Evolutionary conservation across 2,113 vertebrate genomes (phyloP).

Genomic region (Bagarius yarrelli): DNA sequence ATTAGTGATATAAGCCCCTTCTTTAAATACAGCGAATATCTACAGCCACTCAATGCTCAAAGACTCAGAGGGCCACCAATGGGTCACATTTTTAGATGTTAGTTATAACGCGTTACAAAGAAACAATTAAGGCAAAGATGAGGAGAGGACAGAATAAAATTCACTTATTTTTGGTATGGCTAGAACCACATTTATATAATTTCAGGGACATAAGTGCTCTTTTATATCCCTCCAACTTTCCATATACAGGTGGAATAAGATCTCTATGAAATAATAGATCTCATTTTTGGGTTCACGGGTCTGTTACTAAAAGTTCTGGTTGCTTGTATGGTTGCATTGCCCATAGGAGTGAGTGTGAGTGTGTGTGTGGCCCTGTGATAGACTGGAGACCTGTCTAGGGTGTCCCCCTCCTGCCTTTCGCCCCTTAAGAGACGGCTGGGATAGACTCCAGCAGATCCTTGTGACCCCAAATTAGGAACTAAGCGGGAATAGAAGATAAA

Average conservation of each 20-base stretch:
- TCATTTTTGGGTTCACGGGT: background rate
- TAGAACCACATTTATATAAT: no score
- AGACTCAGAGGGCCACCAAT: conserved; percentile 46
- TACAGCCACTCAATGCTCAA: conserved; percentile 36
- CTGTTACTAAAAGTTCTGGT: background rate
- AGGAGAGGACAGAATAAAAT: background rate
- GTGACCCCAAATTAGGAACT: no score
- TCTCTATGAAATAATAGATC: background rate
- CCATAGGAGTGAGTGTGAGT: no score
- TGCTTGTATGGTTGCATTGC: background rate
- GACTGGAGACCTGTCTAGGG: no score
- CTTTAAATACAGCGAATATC: conserved; percentile 3
- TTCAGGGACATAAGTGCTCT: background rate
- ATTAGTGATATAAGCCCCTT: conserved; percentile 2
- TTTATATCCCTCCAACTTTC: background rate
- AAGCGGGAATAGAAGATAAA: no score
- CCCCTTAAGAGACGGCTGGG: no score
- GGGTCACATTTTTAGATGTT: background rate
- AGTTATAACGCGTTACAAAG: background rate
- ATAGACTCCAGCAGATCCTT: no score
- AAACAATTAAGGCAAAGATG: background rate
- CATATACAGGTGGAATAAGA: background rate
- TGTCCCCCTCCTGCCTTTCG: no score
- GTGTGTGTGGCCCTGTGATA: no score
- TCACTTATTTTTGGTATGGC: no score